Conservation (phyloP, 2,888 invertebrate species). For the Hemistola chrysoprasaria region DNA sequence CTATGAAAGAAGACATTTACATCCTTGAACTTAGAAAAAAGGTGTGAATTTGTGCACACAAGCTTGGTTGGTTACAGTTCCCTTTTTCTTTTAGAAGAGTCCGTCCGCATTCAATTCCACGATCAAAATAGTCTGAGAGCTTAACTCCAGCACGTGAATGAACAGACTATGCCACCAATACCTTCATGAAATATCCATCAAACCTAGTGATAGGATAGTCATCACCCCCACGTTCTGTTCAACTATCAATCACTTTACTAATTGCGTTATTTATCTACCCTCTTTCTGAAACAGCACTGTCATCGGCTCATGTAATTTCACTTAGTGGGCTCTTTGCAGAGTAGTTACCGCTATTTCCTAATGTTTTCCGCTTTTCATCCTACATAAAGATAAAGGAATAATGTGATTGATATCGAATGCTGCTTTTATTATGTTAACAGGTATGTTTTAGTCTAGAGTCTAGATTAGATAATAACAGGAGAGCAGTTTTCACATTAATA, state of each 20-base stretch:
- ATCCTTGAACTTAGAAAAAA: no score
- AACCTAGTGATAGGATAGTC: constrained; percentile 17
- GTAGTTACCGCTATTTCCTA: constrained; percentile 50
- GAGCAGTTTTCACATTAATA: no score
- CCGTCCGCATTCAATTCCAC: no score
- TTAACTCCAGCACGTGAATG: background rate
- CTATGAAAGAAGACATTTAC: no score
- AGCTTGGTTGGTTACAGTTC: no score
- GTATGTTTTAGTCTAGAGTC: no score
- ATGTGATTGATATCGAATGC: constrained; percentile 35
- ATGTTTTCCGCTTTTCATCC: constrained; percentile 51
- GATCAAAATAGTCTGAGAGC: no score
- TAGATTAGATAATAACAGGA: no score
- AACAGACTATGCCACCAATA: background rate
- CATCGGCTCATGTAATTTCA: constrained; percentile 71
- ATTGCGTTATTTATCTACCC: constrained; percentile 72
- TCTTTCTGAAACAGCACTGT: constrained; percentile 58
- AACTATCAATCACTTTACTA: constrained; percentile 72
- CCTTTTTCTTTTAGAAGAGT: no score
- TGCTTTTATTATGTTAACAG: no score
- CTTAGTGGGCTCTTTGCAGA: constrained; percentile 61
- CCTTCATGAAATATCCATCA: constrained; percentile 7
- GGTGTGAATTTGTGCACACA: no score
- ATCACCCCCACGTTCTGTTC: constrained; percentile 19
- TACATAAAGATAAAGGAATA: constrained; percentile 27